A percentile compares a stretch with the other conserved stretches of the same genome.
Conservation (phyloP, 2,797 vertebrate species). For the Hemibagrus guttatus region DNA sequence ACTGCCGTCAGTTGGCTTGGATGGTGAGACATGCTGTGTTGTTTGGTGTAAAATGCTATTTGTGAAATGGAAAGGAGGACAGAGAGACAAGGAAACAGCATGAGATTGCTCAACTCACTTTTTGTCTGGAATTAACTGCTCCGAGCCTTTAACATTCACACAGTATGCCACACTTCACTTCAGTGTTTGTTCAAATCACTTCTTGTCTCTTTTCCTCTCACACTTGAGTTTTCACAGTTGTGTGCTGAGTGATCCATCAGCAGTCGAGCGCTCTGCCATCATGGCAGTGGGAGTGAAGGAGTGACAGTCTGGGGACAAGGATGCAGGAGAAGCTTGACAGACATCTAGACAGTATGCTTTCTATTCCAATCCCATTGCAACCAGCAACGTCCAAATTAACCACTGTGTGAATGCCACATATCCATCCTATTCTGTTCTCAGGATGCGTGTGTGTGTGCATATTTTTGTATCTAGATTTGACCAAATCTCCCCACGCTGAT, state of each 20-base stretch:
- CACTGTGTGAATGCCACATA: neutral
- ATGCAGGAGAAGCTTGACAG: neutral
- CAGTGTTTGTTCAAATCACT: neutral
- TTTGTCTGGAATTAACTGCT: neutral
- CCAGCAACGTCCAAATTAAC: neutral
- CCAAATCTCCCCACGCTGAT: neutral
- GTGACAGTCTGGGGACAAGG: no score
- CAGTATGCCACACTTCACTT: neutral
- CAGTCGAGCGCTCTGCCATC: neutral
- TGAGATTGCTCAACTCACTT: neutral
- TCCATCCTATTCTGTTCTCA: neutral
- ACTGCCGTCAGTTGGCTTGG: neutral
- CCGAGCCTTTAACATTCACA: neutral
- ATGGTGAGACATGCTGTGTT: neutral
- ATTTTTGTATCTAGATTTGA: neutral
- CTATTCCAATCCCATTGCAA: neutral
- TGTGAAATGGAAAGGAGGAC: neutral
- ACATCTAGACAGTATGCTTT: neutral
- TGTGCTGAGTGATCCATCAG: slow-evolving; percentile 1
- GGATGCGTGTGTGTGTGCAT: neutral
- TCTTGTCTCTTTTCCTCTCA: neutral
- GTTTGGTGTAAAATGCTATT: neutral
- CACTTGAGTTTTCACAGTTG: neutral
- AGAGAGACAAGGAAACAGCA: neutral
- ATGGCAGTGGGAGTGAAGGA: neutral